Conservation (phyloP, 2,888 invertebrate genomes). For the Spodoptera exigua region DNA sequence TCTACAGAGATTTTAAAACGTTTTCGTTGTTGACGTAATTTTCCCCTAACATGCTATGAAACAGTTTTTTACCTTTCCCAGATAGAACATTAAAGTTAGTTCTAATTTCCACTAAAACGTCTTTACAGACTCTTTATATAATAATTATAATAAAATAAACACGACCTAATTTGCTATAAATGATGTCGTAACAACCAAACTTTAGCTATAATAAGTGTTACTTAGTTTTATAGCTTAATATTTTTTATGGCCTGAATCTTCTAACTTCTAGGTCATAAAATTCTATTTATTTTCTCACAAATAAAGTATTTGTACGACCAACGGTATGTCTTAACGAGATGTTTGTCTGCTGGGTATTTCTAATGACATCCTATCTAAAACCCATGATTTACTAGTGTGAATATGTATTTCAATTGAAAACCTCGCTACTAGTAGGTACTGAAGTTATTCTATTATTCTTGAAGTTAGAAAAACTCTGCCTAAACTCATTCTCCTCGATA, state of each 20-base stretch:
- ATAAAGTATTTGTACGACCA: neutral
- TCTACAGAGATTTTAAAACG: slow-evolving; percentile 7
- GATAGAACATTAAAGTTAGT: too few relatives aligned
- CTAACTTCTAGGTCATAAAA: slow-evolving; percentile 21
- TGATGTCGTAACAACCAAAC: slow-evolving; percentile 38
- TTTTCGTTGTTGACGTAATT: too few relatives aligned
- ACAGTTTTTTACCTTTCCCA: too few relatives aligned
- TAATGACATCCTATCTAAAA: too few relatives aligned
- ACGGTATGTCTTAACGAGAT: too few relatives aligned
- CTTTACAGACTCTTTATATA: slow-evolving; percentile 35
- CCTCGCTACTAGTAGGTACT: too few relatives aligned
- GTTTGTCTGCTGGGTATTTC: too few relatives aligned
- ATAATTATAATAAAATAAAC: slow-evolving; percentile 41
- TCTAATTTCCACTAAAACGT: slow-evolving; percentile 22
- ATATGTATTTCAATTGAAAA: too few relatives aligned
- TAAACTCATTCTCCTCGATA: neutral
- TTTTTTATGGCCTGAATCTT: slow-evolving; percentile 25
- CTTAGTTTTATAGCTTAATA: slow-evolving; percentile 45
- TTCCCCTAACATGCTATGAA: too few relatives aligned
- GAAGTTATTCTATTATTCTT: too few relatives aligned
- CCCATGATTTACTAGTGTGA: too few relatives aligned
- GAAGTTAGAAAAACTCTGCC: too few relatives aligned
- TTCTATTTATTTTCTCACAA: slow-evolving; percentile 14
- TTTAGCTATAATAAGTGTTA: slow-evolving; percentile 46
- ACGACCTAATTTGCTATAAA: slow-evolving; percentile 48